These are phyloP conservation scores for Polydrusus cervinus DNA, from an alignment of 2,888 invertebrate species.

Conservation along the genomic window DNA sequence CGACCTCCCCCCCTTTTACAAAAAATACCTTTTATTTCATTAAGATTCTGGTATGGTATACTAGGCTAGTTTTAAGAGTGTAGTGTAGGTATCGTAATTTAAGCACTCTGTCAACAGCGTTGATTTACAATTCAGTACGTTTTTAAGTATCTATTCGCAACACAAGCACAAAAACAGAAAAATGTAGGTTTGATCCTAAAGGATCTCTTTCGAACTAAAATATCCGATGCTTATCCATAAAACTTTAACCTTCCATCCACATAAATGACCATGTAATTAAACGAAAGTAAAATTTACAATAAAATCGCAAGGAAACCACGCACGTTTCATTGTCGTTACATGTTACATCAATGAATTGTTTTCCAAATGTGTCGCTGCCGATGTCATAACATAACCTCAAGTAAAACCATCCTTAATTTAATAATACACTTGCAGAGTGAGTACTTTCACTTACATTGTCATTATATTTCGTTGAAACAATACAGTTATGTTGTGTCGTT, in stretches of 20 bases:
- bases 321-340: conserved; percentile 7
- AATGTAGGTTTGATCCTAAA: no score
- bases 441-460: conserved; percentile 39
- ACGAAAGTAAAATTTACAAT: conserved; percentile 21
- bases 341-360: conserved; percentile 27
- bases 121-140: no score
- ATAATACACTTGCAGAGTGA: conserved; percentile 37
- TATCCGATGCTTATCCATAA: neutral
- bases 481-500: conserved; percentile 15
- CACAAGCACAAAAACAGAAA: no score
- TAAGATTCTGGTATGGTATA: no score
- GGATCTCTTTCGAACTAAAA: no score
- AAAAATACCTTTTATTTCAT: no score
- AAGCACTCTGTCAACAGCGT: no score
- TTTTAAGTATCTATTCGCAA: no score
- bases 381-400: conserved; percentile 33
- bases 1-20: no score
- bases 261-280: neutral
- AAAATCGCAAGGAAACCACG: conserved; percentile 6
- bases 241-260: neutral
- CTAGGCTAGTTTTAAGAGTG: no score
- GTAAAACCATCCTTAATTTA: conserved; percentile 27
- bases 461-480: conserved; percentile 36
- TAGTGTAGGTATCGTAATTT: no score
- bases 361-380: conserved; percentile 27